Percentiles rank a stretch among this genome's conserved stretches.
phyloP scores from a whole-genome alignment of 2,797 vertebrate genomes.

The Aeoliscus strigatus region DNA sequence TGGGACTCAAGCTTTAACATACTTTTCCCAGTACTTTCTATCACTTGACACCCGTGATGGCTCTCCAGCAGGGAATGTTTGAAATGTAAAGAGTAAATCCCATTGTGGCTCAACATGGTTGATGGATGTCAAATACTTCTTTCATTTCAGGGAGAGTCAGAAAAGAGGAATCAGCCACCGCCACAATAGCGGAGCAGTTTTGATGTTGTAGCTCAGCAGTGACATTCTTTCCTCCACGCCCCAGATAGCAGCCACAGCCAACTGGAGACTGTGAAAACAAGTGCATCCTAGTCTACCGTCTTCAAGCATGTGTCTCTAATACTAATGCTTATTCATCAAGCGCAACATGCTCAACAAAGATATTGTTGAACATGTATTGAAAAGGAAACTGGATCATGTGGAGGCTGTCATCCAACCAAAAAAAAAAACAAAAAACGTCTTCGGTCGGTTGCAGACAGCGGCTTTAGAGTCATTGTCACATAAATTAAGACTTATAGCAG shows the following conservation, averaged over 20 bases:
- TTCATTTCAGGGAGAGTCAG: conserved; percentile 22
- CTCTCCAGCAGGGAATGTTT: conserved; percentile 25
- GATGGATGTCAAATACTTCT: conserved; percentile 40
- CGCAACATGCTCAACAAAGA: no score
- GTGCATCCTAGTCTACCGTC: no score
- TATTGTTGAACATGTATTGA: no score
- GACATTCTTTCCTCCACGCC: conserved; percentile 11
- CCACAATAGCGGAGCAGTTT: conserved; percentile 9
- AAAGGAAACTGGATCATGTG: no score
- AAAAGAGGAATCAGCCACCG: conserved; percentile 17
- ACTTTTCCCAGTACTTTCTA: conserved; percentile 22
- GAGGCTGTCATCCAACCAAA: no score
- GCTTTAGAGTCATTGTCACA: no score
- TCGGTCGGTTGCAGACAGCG: no score
- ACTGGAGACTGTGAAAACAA: conserved; percentile 4
- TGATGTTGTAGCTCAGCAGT: conserved; percentile 21
- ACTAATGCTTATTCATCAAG: no score
- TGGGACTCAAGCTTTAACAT: conserved; percentile 11
- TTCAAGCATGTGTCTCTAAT: no score
- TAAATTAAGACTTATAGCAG: no score
- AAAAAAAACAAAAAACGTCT: no score
- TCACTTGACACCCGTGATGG: conserved; percentile 25
- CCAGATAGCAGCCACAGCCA: conserved; percentile 3
- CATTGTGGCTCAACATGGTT: conserved; percentile 24
- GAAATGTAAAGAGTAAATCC: conserved; percentile 41